These are phyloP conservation scores for Oreotrochilus melanogaster DNA, from an alignment of 2,113 vertebrate species.

Conservation along the genomic window DNA sequence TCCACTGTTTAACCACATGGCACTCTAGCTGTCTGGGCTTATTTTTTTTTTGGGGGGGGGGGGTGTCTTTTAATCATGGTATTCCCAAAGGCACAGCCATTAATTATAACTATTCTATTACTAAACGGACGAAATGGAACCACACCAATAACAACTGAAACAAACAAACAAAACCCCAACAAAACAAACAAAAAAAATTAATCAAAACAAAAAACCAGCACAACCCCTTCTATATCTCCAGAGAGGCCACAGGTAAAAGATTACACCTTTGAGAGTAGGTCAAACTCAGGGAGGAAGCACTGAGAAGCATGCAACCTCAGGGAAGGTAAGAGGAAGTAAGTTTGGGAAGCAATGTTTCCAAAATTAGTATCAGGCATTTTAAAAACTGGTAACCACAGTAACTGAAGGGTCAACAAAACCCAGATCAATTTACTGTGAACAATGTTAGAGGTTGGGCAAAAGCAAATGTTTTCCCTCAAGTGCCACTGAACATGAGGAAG, in stretches of 20 bases:
- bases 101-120: neutral
- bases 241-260: neutral
- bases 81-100: neutral
- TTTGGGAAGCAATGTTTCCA: neutral
- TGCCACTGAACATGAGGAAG: neutral
- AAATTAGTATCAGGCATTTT: neutral
- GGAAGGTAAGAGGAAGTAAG: neutral
- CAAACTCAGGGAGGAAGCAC: fast-evolving
- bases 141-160: too few relatives aligned
- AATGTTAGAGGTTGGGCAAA: fast-evolving
- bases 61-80: neutral
- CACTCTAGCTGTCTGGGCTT: neutral
- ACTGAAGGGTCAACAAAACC: neutral
- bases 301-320: neutral
- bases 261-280: neutral
- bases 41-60: neutral
- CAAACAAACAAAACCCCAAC: too few relatives aligned
- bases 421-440: neutral
- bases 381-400: neutral
- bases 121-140: neutral
- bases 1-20: fast-evolving
- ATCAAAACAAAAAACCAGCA: too few relatives aligned
- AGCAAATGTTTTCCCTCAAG: neutral
- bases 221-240: neutral
- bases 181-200: neutral